phyloP scores from a whole-genome alignment of 2,888 invertebrate genomes.

The Acrobasis consociella region DNA sequence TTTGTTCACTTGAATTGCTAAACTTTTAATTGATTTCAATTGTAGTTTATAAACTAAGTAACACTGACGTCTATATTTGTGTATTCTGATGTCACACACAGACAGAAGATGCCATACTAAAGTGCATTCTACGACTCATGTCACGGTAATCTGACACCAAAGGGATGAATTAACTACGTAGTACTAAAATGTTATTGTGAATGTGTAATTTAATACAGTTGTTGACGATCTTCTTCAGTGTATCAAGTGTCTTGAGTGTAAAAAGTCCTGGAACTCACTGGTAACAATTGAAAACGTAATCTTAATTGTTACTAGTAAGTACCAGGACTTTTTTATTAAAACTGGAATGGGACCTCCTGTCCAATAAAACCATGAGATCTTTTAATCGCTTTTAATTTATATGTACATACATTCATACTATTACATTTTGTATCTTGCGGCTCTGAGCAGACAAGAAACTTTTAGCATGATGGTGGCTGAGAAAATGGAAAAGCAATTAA shows the following conservation, averaged over 20 bases:
- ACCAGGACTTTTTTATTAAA: neutral
- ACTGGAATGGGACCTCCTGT: neutral
- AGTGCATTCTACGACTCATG: slow-evolving; percentile 8
- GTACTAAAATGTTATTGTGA: slow-evolving; percentile 7
- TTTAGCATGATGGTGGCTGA: no score
- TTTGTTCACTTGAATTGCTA: neutral
- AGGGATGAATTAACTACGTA: slow-evolving; percentile 18
- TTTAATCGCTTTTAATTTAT: no score
- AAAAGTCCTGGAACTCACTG: no score
- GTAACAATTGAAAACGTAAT: no score
- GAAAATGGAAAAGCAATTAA: no score
- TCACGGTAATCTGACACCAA: slow-evolving; percentile 14
- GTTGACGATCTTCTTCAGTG: neutral
- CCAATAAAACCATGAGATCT: no score
- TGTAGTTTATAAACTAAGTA: slow-evolving; percentile 6
- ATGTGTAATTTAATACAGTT: slow-evolving; percentile 14
- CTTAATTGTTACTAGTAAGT: neutral
- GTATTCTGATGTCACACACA: slow-evolving; percentile 14
- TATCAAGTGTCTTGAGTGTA: no score
- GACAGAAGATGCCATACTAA: slow-evolving; percentile 17
- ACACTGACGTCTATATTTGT: slow-evolving; percentile 10
- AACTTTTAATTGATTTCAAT: neutral
- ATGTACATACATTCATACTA: no score
- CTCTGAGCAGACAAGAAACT: no score
- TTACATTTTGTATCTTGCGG: no score